These are phyloP conservation scores for Eudasyphora cyanicolor DNA, from an alignment of 2,888 invertebrate genomes.

Conservation along the genomic window DNA sequence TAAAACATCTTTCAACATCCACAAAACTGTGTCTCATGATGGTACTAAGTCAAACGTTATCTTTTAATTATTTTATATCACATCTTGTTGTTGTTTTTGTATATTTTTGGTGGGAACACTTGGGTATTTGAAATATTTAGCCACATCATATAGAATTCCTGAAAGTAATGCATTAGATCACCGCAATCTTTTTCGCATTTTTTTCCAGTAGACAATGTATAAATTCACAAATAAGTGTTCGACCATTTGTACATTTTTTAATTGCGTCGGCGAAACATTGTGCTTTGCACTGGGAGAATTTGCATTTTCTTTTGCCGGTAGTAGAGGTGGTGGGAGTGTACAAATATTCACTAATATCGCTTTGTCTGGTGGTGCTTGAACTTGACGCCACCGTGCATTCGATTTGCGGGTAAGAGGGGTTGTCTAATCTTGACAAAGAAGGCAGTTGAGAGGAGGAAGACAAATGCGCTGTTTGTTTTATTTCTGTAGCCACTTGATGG, in stretches of 20 bases:
- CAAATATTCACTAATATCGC: neutral
- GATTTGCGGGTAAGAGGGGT: too few species aligned
- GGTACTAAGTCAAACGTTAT: neutral
- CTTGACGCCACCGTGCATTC: too few species aligned
- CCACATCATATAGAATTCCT: neutral
- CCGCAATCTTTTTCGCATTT: constrained; percentile 64
- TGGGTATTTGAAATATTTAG: constrained; percentile 12
- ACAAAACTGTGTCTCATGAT: neutral
- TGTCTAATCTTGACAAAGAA: neutral
- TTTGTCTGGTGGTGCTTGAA: neutral
- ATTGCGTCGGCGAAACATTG: constrained; percentile 48
- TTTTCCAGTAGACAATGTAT: constrained; percentile 67
- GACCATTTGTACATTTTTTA: constrained; percentile 46
- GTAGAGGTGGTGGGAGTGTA: neutral
- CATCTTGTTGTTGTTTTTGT: constrained; percentile 3
- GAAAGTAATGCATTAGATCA: constrained; percentile 62
- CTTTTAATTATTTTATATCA: constrained; percentile 11
- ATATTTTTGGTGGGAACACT: constrained; percentile 26
- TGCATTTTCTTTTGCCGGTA: constrained; percentile 31
- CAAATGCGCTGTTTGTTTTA: neutral
- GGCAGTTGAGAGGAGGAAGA: neutral
- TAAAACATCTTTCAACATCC: too few species aligned
- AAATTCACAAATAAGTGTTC: constrained; percentile 68
- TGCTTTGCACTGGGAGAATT: constrained; percentile 13
- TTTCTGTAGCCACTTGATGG: neutral